phyloP scores from a whole-genome alignment of 2,888 invertebrate genomes.

The Trypoxylon attenuatum region DNA sequence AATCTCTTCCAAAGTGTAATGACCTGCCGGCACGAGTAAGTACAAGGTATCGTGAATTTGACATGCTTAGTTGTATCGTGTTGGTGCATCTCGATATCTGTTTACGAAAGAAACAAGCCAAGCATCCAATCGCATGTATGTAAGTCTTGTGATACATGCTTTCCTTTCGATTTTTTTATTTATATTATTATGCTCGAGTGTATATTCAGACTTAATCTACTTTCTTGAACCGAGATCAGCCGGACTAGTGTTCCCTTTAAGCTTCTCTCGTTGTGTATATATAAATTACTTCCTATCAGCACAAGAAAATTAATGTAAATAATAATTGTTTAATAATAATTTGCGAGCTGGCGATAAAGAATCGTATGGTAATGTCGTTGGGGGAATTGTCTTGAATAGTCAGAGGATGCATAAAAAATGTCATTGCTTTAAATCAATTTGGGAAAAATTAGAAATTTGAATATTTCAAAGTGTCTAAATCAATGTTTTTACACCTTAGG shows the following conservation, averaged over 20 bases:
- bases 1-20: constrained; percentile 28
- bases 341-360: no score
- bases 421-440: no score
- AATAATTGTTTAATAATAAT: no score
- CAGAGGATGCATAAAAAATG: no score
- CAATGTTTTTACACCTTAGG: no score
- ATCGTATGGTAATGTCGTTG: no score
- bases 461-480: no score
- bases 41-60: constrained; percentile 8
- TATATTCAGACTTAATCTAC: constrained; percentile 24
- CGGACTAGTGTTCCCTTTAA: constrained; percentile 24
- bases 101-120: constrained; percentile 18
- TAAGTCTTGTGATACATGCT: constrained; percentile 8
- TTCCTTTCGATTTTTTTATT: constrained; percentile 12
- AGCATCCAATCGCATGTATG: not conserved
- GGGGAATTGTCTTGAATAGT: no score
- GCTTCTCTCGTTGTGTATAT: constrained; percentile 31
- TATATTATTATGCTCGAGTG: constrained; percentile 29
- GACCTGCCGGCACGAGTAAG: constrained; percentile 33
- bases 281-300: no score
- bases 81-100: constrained; percentile 15
- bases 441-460: no score
- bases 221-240: constrained; percentile 14
- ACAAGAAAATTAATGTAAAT: no score
- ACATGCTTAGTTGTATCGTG: constrained; percentile 19